Conservation (phyloP, 1,140 invertebrate species). For the Goniozus legneri region DNA sequence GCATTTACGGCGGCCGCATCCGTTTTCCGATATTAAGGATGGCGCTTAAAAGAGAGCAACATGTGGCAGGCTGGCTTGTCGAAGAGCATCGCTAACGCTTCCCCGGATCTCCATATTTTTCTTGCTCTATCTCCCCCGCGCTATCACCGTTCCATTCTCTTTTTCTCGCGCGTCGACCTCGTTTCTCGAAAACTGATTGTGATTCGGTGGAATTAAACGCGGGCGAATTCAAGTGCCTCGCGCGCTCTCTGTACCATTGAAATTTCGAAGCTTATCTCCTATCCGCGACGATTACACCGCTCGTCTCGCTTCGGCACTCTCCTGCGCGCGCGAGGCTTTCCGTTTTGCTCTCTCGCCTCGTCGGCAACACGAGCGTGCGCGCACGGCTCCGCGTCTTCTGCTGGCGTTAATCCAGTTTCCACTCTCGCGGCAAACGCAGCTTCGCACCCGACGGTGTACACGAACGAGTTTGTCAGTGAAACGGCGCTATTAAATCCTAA, state of each 20-base stretch:
- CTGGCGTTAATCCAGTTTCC: constrained; percentile 36
- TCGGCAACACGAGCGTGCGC: background rate
- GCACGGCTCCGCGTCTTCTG: constrained; percentile 14
- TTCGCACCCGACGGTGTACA: constrained; percentile 14
- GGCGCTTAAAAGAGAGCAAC: constrained; percentile 28
- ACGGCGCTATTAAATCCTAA: constrained; percentile 40
- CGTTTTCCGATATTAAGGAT: constrained; percentile 27
- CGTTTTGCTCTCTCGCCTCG: background rate
- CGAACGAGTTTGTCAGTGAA: constrained; percentile 35
- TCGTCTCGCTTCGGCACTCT: no score
- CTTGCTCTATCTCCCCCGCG: background rate
- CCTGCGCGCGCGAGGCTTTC: background rate
- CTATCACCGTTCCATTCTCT: background rate
- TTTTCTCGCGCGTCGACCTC: background rate
- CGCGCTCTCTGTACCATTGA: background rate
- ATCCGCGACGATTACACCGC: background rate
- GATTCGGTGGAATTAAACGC: no score
- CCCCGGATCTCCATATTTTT: constrained; percentile 14
- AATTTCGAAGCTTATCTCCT: background rate
- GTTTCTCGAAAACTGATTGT: no score
- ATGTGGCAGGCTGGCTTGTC: constrained; percentile 20
- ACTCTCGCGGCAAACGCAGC: constrained; percentile 18
- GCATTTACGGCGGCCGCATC: constrained; percentile 12
- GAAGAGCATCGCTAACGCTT: constrained; percentile 9
- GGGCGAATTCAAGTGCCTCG: no score